phyloP scores from a whole-genome alignment of 2,113 vertebrate genomes.

The Naja naja region DNA sequence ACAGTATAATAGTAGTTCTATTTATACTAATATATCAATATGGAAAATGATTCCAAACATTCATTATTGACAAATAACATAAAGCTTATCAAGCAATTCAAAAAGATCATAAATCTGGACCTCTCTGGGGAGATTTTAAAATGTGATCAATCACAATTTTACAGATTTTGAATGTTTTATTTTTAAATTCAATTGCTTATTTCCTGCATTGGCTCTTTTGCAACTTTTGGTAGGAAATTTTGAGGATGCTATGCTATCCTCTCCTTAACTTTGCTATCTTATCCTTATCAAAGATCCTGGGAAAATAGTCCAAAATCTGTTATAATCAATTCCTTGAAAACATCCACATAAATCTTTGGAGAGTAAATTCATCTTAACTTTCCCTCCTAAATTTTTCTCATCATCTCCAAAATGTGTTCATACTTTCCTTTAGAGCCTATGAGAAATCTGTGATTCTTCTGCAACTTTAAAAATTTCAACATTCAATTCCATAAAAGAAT shows the following conservation, averaged over 20 bases:
- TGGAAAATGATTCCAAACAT: background rate
- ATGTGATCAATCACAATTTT: too few relatives aligned
- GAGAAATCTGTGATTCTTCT: background rate
- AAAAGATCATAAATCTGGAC: background rate
- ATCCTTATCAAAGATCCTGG: background rate
- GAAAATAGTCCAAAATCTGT: background rate
- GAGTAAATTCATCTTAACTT: background rate
- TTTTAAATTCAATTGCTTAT: background rate
- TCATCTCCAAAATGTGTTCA: background rate
- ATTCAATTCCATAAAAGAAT: background rate
- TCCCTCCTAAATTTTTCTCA: background rate
- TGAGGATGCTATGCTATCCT: background rate
- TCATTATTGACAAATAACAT: background rate
- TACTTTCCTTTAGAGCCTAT: background rate
- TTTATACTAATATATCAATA: background rate
- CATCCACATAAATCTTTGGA: background rate
- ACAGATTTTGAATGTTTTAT: background rate
- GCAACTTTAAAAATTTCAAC: background rate
- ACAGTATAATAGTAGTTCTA: background rate
- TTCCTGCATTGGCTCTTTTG: background rate
- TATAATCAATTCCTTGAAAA: background rate
- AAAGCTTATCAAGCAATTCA: background rate
- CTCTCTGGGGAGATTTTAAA: background rate
- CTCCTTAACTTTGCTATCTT: background rate
- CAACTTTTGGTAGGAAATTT: background rate